Percentiles rank a stretch among this genome's conserved stretches.
Conservation (phyloP, 1,140 invertebrate genomes). For the Sinonovacula constricta region DNA sequence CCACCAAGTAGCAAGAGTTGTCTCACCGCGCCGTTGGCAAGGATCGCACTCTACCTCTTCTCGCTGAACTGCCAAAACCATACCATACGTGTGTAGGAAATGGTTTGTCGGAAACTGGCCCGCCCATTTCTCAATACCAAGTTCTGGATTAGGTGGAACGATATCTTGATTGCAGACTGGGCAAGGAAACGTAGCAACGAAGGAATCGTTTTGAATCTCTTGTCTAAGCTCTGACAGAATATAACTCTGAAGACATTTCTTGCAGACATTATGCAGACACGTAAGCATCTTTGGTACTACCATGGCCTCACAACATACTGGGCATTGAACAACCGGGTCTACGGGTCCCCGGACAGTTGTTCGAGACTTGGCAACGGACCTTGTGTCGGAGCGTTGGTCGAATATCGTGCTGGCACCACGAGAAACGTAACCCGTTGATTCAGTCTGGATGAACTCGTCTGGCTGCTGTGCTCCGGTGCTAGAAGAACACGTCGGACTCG, state of each 20-base stretch:
- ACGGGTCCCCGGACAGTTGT: neutral
- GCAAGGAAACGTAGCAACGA: slow-evolving; percentile 22
- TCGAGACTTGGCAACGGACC: slow-evolving; percentile 2
- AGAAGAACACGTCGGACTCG: slow-evolving; percentile 29
- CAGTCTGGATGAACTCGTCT: neutral
- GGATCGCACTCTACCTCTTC: slow-evolving; percentile 43
- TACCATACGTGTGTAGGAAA: slow-evolving; percentile 42
- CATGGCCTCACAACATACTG: slow-evolving; percentile 34
- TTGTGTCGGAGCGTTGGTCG: neutral
- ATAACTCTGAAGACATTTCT: slow-evolving; percentile 40
- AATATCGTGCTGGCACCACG: neutral
- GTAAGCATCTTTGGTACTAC: slow-evolving; percentile 29
- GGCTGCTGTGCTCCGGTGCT: slow-evolving; percentile 23
- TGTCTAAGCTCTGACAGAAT: slow-evolving; percentile 5
- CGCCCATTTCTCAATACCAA: slow-evolving; percentile 46
- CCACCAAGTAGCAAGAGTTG: slow-evolving; percentile 42
- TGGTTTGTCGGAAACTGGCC: slow-evolving; percentile 36
- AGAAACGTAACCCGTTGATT: neutral
- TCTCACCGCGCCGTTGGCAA: slow-evolving; percentile 26
- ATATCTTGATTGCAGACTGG: slow-evolving; percentile 33
- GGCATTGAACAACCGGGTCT: slow-evolving; percentile 15
- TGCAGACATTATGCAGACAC: slow-evolving; percentile 48
- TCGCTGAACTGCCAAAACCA: slow-evolving; percentile 30
- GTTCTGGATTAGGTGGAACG: slow-evolving; percentile 5
- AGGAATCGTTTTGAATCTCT: slow-evolving; percentile 8